Base-by-base conservation (phyloP, 2,888 invertebrate genomes). In the Melieria omissa region DNA sequence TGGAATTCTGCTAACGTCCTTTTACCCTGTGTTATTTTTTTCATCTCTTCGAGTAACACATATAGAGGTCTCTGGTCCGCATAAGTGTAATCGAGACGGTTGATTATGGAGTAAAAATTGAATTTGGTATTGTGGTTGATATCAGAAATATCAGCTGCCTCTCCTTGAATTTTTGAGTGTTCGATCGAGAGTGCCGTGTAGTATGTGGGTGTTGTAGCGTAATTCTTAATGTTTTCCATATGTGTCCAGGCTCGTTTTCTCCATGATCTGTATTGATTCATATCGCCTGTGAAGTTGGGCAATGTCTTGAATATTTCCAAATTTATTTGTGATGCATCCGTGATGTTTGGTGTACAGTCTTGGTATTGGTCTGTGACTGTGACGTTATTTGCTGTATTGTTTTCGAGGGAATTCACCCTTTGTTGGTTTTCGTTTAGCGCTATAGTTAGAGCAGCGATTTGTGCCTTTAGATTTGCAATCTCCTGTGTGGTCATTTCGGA, bases 31-130 rank as follows among this genome's bases (percentile, higher is more conserved):
- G 49, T 45, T 54, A 71, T 71, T 14, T 46, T 65, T 29, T 69
- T 70, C 54, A 70, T 70, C 49, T 70, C 64, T 58, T 70, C 63
- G 8, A 70, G 41, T 5, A 72, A 54, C 14, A 73, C 57, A 61
- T 65, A 70, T 16, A 69, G 54, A 44, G 72, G 72, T 2, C 65
- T 60, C 63, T 65, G 68, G 47, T 72, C 61, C n/a, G 55, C 58
- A 52, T 69, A 70, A 52, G 61, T 70, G 47, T 66, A 73, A 63
- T 73, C 66, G 10, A 66, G 45, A 54, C 70, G 54, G 62, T 62
- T 61, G 12, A 73, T 70, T 45, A 70, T 65, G 0, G 62, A 65
- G 49, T 73, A 63, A 14, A 65, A 70, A 66, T 73, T 70, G 44
- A 70, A 66, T n/a, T 68, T 66, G 1, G 62, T 70, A 46, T 65